phyloP scores from a whole-genome alignment of 1,140 invertebrate species.

The Heliothis virescens region DNA sequence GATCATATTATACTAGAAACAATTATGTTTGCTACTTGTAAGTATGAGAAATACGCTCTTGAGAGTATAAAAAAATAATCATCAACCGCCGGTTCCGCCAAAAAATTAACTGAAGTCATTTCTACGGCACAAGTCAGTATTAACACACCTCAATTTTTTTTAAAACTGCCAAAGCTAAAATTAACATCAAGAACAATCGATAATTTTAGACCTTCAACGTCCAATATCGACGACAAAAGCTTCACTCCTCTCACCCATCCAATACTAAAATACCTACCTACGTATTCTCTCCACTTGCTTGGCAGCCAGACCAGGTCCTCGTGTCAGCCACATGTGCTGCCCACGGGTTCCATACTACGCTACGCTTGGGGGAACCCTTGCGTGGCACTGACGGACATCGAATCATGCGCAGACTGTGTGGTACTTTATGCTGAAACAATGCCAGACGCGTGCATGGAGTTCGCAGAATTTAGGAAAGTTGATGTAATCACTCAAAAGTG shows the following conservation, averaged over 20 bases:
- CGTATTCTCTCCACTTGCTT: background rate
- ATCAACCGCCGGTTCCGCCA: no score
- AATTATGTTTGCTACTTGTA: no score
- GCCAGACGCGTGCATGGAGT: background rate
- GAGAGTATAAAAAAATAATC: no score
- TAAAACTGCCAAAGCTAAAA: no score
- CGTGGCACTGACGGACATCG: conserved; percentile 1
- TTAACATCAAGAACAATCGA: no score
- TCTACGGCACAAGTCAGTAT: no score
- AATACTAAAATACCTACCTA: background rate
- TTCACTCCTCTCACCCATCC: background rate
- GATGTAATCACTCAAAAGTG: background rate
- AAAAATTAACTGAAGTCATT: no score
- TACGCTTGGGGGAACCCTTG: conserved; percentile 15
- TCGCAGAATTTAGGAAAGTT: background rate
- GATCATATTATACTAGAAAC: no score
- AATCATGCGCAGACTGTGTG: conserved; percentile 13
- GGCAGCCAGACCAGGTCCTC: conserved; percentile 6
- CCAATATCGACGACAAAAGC: no score
- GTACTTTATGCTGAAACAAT: conserved; percentile 2
- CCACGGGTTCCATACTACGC: conserved; percentile 1
- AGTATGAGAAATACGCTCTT: no score
- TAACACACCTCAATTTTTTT: no score
- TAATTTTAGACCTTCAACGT: no score
- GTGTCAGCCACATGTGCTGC: background rate